Evolutionary conservation across 2,888 invertebrate genomes (phyloP), one percentile per base, ranked within the genome.

Genomic region (Eupithecia abbreviata): DNA sequence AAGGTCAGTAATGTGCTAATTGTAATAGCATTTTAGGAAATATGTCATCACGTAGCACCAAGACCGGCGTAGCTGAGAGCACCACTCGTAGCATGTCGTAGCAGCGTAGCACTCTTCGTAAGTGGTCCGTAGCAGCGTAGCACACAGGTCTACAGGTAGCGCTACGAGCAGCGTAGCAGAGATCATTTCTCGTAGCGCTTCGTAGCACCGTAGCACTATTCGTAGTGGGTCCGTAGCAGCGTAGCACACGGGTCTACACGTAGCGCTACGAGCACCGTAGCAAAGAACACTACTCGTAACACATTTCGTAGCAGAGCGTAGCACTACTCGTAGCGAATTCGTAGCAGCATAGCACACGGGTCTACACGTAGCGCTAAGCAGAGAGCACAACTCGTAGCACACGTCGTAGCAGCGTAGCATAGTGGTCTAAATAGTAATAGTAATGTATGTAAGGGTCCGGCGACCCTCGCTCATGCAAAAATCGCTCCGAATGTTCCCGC

Each of bases 1-100:
- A 98, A 96, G 98, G 98, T 98, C 81, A 78, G 79, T 77, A 58
- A 42, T 43, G 15, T 62, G 41, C 12, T 62, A 62, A 62, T 12
- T 62, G 62, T 30, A 1, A 62, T 58, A 10, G 4, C 18, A 18
- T 7, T 7, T 3, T 18, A 58, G 58, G 3, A 9, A 58, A 58
- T 18, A 77, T 70, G 77, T 47, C 62, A 7, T 7, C n/a, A 9
- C 55, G 71, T 76, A 72, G 12, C 4, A 4, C 30, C 12, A 62
- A 3, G 30, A 62, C 15, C 6, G n/a, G n/a, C 58, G n/a, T 18
- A 55, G 55, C 55, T 9, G 55, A 55, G 55, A 55, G n/a, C n/a
- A 1, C 30, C 30, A 30, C 30, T 30, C 30, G 30, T 30, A 51
- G 49, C 49, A 49, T 1, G 1, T 30, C 30, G 30, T 30, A 51